A percentile compares a stretch with the other conserved stretches of the same genome.
Evolutionary conservation across 2,113 vertebrate species (phyloP).

Genomic region (Myrmecophaga tridactyla): DNA sequence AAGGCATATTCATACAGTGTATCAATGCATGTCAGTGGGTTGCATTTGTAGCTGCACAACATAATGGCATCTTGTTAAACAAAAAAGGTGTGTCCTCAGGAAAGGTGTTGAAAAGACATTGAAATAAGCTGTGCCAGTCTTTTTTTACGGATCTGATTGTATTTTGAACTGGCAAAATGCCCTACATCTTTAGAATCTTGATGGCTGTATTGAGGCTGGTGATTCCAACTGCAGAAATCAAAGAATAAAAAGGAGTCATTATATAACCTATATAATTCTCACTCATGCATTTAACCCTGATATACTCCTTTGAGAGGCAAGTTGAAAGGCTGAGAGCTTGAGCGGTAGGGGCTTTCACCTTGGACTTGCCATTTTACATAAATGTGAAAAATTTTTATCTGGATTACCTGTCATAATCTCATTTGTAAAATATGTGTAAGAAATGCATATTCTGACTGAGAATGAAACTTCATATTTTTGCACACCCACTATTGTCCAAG

Average conservation of each 20-base stretch:
- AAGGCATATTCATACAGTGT: slow-evolving; percentile 23
- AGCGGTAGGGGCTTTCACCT: neutral
- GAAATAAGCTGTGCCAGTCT: slow-evolving; percentile 34
- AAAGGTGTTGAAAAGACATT: slow-evolving; percentile 49
- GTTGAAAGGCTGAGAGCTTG: slow-evolving; percentile 2
- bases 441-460: neutral
- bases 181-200: neutral
- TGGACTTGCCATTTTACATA: slow-evolving; percentile 32
- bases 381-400: slow-evolving; percentile 12
- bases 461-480: neutral
- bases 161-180: slow-evolving; percentile 53
- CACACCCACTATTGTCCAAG: neutral
- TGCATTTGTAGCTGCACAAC: slow-evolving; percentile 26
- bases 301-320: neutral
- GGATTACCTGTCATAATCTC: neutral
- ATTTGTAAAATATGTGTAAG: neutral
- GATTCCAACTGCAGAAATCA: slow-evolving; percentile 23
- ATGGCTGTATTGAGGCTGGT: neutral
- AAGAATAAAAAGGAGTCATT: neutral
- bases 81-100: slow-evolving; percentile 60
- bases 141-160: neutral
- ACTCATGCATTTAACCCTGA: neutral
- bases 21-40: slow-evolving; percentile 22
- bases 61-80: slow-evolving; percentile 58
- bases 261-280: neutral